Evolutionary conservation across 2,113 vertebrate species (phyloP).

Genomic region (Oophaga pumilio): DNA sequence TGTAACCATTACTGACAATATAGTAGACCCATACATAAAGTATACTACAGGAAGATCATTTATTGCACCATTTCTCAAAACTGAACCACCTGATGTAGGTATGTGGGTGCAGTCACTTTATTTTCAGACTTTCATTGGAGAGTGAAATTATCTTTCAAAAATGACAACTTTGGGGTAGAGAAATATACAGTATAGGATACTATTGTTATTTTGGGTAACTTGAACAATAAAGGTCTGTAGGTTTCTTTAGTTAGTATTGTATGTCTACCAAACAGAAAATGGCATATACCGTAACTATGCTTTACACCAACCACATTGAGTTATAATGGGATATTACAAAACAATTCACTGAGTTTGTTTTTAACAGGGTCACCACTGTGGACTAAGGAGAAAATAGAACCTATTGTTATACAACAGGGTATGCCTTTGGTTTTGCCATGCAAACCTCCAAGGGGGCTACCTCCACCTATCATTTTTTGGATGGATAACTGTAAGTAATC

Average conservation of each 20-base stretch:
- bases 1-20: no score
- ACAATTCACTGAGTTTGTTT: conserved; percentile 8
- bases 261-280: not conserved
- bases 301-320: not conserved
- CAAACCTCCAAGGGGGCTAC: conserved; percentile 89
- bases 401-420: conserved; percentile 82
- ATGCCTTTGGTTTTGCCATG: conserved; percentile 85
- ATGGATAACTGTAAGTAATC: conserved; percentile 94
- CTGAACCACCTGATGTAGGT: no score
- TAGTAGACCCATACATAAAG: no score
- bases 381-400: conserved; percentile 92
- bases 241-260: not conserved
- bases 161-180: no score
- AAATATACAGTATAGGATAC: not conserved
- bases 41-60: no score
- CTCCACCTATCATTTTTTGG: conserved; percentile 97
- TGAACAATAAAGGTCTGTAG: not conserved
- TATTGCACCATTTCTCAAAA: no score
- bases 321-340: not conserved
- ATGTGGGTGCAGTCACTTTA: no score
- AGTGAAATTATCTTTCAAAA: no score
- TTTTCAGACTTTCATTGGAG: no score
- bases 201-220: no score
- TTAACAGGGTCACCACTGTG: conserved; percentile 90
- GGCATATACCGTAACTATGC: not conserved